A percentile compares a stretch with the other conserved stretches of the same genome.
These are phyloP conservation scores for Drosophila cognata DNA, from an alignment of 2,888 invertebrate species.

Conservation along the genomic window DNA sequence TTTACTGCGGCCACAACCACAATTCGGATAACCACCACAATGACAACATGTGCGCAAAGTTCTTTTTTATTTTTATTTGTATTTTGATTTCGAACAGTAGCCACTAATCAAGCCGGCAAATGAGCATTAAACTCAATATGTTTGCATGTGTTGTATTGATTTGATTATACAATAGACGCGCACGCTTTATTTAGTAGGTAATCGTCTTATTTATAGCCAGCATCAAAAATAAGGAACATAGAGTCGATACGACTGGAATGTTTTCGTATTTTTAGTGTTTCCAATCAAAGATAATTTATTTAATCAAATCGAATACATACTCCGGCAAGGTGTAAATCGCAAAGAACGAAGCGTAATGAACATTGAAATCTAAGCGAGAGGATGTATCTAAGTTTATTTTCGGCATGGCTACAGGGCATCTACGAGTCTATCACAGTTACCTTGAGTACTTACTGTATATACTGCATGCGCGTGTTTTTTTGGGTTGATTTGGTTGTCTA, in stretches of 20 bases:
- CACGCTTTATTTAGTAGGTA: background rate
- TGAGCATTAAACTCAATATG: slow-evolving; percentile 21
- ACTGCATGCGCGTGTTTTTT: slow-evolving; percentile 31
- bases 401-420: background rate
- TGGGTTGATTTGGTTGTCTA: slow-evolving; percentile 52
- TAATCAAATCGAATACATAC: background rate
- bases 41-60: slow-evolving; percentile 30
- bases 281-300: too few relatives aligned
- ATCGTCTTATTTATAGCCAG: slow-evolving; percentile 4
- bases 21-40: slow-evolving; percentile 14
- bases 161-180: slow-evolving; percentile 38
- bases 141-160: slow-evolving; percentile 53
- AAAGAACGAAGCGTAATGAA: background rate
- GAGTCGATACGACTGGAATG: background rate
- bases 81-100: slow-evolving; percentile 20
- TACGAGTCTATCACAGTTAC: background rate
- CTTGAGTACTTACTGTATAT: slow-evolving; percentile 9
- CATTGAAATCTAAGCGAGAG: background rate
- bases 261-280: background rate
- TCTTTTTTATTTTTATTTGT: slow-evolving; percentile 4
- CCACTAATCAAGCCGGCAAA: slow-evolving; percentile 58
- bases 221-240: background rate
- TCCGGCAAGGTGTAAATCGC: background rate
- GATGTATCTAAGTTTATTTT: background rate
- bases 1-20: slow-evolving; percentile 15